Percentiles rank a stretch among this genome's conserved stretches.
phyloP scores from a whole-genome alignment of 2,888 invertebrate genomes.

The Acanthococcus lagerstroemiae region DNA sequence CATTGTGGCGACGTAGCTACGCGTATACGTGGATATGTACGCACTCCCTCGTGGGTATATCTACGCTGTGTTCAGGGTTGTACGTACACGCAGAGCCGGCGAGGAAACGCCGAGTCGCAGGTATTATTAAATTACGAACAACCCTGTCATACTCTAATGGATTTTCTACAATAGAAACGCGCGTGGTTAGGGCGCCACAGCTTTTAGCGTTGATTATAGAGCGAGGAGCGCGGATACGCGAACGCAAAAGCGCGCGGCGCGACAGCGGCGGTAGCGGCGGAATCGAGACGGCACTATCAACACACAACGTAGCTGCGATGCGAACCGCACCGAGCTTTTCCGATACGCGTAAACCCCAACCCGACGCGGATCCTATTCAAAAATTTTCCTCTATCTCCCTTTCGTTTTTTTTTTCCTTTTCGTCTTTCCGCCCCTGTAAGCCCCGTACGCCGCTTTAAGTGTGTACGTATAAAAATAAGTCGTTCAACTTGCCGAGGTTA shows the following conservation, averaged over 20 bases:
- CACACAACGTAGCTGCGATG: background rate
- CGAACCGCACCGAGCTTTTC: background rate
- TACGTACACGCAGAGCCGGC: background rate
- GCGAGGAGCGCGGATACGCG: conserved; percentile 3
- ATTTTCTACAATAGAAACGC: conserved; percentile 27
- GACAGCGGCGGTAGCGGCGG: background rate
- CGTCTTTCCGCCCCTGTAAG: conserved; percentile 4
- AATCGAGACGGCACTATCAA: conserved; percentile 1
- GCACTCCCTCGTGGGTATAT: too few species aligned
- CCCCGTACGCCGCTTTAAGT: background rate
- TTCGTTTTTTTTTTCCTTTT: too few species aligned
- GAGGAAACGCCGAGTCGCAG: conserved; percentile 4
- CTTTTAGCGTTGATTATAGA: conserved; percentile 31
- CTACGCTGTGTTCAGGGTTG: too few species aligned
- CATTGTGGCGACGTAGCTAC: background rate
- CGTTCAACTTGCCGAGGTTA: conserved; percentile 11
- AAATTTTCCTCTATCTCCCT: background rate
- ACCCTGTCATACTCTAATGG: conserved; percentile 31
- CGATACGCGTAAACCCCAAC: background rate
- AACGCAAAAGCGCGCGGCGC: background rate
- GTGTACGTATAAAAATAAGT: conserved; percentile 1
- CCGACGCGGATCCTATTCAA: conserved; percentile 1
- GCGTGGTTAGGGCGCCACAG: conserved; percentile 30
- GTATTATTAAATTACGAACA: conserved; percentile 31
- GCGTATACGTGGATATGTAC: background rate